Evolutionary conservation across 2,888 invertebrate species (phyloP).

Genomic region (Spisula solida): DNA sequence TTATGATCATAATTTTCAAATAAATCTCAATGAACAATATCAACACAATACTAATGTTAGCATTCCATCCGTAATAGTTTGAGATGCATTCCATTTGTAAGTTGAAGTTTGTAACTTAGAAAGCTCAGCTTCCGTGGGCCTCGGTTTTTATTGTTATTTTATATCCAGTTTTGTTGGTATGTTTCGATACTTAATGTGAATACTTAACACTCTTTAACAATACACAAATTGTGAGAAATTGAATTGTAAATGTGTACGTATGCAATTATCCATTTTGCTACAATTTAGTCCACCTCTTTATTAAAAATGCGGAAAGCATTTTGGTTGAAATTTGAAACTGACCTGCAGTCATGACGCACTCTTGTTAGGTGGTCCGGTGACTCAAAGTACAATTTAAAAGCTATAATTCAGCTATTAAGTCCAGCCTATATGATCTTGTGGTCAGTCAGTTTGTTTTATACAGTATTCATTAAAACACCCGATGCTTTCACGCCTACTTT

Average conservation of each 20-base stretch:
- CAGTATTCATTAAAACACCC: neutral
- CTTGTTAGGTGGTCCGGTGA: conserved; percentile 43
- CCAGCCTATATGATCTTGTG: neutral
- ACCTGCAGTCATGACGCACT: neutral
- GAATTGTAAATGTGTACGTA: neutral
- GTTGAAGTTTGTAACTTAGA: no score
- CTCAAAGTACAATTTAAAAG: conserved; percentile 40
- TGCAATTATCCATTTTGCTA: conserved; percentile 14
- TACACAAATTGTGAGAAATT: neutral
- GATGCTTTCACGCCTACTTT: neutral
- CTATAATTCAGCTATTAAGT: conserved; percentile 23
- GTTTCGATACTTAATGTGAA: neutral
- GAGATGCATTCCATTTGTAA: no score
- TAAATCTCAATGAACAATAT: neutral
- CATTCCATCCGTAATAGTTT: neutral
- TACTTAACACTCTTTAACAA: neutral
- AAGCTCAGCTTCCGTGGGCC: neutral
- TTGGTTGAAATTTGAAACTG: neutral
- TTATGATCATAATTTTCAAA: no score
- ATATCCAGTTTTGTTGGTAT: neutral
- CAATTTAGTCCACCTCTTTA: conserved; percentile 6
- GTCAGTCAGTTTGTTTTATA: conserved; percentile 10
- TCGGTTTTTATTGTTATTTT: conserved; percentile 2
- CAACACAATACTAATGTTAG: neutral
- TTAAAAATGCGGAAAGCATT: neutral